phyloP scores from a whole-genome alignment of 2,797 vertebrate species.

The Channa striata region DNA sequence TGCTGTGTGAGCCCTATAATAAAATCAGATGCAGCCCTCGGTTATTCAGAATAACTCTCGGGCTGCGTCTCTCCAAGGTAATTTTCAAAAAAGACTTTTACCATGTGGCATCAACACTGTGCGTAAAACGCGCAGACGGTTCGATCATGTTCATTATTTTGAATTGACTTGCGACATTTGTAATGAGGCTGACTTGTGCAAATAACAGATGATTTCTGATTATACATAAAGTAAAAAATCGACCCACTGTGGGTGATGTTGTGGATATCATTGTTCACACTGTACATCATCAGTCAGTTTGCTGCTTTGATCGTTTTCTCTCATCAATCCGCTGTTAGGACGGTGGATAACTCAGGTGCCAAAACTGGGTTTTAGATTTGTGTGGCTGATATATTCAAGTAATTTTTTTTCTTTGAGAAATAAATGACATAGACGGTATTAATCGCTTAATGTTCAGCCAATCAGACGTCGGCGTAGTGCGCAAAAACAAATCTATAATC shows the following conservation, averaged over 20 bases:
- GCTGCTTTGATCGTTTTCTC: neutral
- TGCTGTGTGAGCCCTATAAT: neutral
- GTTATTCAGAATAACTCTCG: conserved; percentile 36
- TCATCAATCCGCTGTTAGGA: neutral
- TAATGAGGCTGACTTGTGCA: too few relatives aligned
- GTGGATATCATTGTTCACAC: neutral
- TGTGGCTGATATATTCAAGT: neutral
- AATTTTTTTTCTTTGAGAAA: neutral
- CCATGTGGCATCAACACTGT: neutral
- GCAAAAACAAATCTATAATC: neutral
- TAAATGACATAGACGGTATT: neutral
- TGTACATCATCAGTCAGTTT: conserved; percentile 3
- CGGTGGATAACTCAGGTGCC: neutral
- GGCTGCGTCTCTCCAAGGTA: neutral
- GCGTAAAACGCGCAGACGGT: neutral
- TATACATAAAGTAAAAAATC: neutral
- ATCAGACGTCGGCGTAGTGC: too few relatives aligned
- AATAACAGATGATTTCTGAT: neutral
- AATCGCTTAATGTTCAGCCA: neutral
- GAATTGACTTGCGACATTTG: neutral
- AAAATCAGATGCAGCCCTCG: neutral
- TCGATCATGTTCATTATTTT: neutral
- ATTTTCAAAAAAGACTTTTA: neutral
- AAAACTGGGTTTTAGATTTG: conserved; percentile 7
- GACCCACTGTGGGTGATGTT: neutral